phyloP scores from a whole-genome alignment of 2,888 invertebrate genomes.

The Ophioninae sp. region DNA sequence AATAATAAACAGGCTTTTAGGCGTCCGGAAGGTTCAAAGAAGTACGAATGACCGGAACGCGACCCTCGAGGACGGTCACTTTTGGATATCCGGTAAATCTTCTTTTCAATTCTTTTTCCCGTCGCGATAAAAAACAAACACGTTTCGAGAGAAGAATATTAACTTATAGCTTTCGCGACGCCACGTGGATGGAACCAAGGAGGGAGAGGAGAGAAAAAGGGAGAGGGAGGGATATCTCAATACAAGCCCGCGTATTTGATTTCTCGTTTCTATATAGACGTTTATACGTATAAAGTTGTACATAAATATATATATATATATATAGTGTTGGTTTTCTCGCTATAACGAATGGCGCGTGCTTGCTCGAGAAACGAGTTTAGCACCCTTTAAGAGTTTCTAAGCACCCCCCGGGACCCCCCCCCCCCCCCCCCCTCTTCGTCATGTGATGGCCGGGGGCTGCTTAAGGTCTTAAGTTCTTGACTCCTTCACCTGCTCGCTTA shows the following conservation, averaged over 20 bases:
- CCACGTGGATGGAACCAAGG: slow-evolving; percentile 9
- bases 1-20: background rate
- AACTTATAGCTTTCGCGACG: slow-evolving; percentile 31
- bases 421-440: slow-evolving; percentile 34
- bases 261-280: slow-evolving; percentile 29
- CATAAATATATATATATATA: slow-evolving; percentile 23
- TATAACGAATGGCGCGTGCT: slow-evolving; percentile 75
- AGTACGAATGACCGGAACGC: background rate
- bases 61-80: background rate
- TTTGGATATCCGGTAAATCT: slow-evolving; percentile 51
- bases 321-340: slow-evolving; percentile 63
- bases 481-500: slow-evolving; percentile 72
- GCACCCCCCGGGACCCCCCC: slow-evolving; percentile 62
- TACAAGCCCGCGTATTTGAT: slow-evolving; percentile 56
- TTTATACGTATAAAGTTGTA: slow-evolving; percentile 9
- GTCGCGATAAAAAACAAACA: slow-evolving; percentile 31
- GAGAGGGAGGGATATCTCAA: slow-evolving; percentile 43
- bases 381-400: slow-evolving; percentile 72
- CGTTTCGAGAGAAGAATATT: slow-evolving; percentile 51
- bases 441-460: slow-evolving; percentile 54
- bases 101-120: slow-evolving; percentile 38
- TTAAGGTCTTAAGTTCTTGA: slow-evolving; percentile 75
- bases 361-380: slow-evolving; percentile 75
- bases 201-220: background rate
- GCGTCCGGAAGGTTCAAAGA: background rate